Percentiles rank a stretch among this genome's conserved stretches.
phyloP scores from a whole-genome alignment of 2,113 vertebrate genomes.

The Engraulis encrasicolus region DNA sequence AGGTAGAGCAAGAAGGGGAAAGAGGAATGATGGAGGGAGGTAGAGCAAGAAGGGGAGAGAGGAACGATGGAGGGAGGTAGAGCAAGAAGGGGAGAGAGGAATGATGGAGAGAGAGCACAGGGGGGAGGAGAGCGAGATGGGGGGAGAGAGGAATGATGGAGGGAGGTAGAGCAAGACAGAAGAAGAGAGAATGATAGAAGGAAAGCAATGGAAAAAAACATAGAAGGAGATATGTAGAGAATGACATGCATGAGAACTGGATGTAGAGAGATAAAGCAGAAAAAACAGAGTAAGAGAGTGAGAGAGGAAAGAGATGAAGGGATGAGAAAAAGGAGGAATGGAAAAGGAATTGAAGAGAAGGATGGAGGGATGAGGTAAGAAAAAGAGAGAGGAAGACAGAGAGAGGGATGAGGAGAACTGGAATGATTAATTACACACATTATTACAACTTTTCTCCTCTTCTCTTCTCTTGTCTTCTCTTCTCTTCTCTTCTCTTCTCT shows the following conservation, averaged over 20 bases:
- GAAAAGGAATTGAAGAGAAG: not conserved
- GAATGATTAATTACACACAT: not conserved
- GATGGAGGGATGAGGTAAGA: no score
- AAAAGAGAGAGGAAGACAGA: not conserved
- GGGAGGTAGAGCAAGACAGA: constrained; percentile 26
- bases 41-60: not conserved
- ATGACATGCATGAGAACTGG: no score
- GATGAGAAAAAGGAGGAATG: not conserved
- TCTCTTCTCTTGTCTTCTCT: not conserved
- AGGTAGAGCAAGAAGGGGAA: not conserved
- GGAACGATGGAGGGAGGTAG: not conserved
- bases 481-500: no score
- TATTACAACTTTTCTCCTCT: not conserved
- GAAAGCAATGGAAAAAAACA: no score
- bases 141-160: constrained; percentile 28
- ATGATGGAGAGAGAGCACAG: not conserved
- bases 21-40: not conserved
- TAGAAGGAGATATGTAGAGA: no score
- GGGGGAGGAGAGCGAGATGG: not conserved
- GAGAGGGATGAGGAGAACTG: not conserved
- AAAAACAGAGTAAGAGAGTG: not conserved
- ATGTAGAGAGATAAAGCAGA: no score
- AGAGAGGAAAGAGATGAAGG: not conserved
- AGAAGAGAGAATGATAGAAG: not conserved
- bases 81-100: not conserved